Evolutionary conservation across 2,888 invertebrate species (phyloP).

Genomic region (Spicauda simplicius): DNA sequence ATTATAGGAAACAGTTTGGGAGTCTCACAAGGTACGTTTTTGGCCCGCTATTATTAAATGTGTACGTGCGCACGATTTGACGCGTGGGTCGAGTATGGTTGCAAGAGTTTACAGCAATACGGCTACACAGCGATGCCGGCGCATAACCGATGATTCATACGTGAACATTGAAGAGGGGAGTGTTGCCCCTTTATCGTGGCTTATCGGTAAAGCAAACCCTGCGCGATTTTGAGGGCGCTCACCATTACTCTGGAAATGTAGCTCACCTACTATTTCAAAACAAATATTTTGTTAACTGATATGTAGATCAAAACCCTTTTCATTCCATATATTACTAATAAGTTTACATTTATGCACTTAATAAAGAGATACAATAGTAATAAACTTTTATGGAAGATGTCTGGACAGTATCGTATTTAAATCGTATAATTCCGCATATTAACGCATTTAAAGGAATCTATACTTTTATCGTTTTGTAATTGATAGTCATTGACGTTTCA

Average conservation of each 20-base stretch:
- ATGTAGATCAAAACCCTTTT: too few species aligned
- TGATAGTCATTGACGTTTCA: neutral
- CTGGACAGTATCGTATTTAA: neutral
- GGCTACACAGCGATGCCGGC: constrained; percentile 40
- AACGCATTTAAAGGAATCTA: neutral
- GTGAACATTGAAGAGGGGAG: constrained; percentile 46
- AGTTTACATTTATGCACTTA: too few species aligned
- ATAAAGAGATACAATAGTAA: too few species aligned
- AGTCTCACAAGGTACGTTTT: constrained; percentile 49
- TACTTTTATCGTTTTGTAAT: neutral
- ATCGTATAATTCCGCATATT: too few species aligned
- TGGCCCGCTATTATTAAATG: constrained; percentile 42
- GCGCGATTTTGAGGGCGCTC: constrained; percentile 16
- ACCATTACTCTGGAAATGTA: constrained; percentile 4
- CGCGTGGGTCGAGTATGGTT: constrained; percentile 58
- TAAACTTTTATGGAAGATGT: too few species aligned
- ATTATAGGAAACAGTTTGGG: constrained; percentile 48
- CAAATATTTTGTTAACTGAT: neutral
- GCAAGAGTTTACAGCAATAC: constrained; percentile 32
- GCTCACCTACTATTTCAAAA: constrained; percentile 4
- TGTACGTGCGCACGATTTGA: constrained; percentile 65
- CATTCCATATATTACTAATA: too few species aligned
- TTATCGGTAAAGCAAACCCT: constrained; percentile 35
- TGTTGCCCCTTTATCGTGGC: constrained; percentile 45
- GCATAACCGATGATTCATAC: constrained; percentile 49